Base-by-base conservation (phyloP, 2,797 vertebrate genomes). In the Lutjanus argentimaculatus region DNA sequence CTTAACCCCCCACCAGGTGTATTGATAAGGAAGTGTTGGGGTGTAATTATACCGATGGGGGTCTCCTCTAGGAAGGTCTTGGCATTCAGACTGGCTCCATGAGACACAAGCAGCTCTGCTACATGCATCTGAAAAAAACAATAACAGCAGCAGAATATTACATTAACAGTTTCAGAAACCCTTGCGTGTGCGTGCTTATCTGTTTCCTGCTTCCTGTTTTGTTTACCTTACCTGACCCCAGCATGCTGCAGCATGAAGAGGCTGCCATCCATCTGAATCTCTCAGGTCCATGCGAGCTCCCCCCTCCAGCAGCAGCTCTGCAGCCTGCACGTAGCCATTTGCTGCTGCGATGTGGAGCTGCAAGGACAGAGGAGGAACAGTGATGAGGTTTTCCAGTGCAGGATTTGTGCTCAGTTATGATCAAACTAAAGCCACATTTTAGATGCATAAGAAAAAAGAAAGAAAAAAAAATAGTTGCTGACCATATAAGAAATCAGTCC, bases 11-110 rank as follows among this genome's bases (percentile, higher is more conserved):
- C 13, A 21, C 46, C 14, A 53, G 51, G 40, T 63, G 55, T 19
- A 55, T 36, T 46, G n/a, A 80, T 72, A 43, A 67, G 42, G 52
- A 8, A 17, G 72, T 25, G 61, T 15, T 36, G 51, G 43, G 51
- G 56, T 55, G 43, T 59, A 48, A 84, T 89, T 93, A 90, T 93
- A 99, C 98, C 98, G 71, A 99, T 98, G 85, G 98, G 98, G 83
- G 98, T 99, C 95, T 99, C 98, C 83, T 99, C 98, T 74, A 98
- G 94, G 90, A 96, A 96, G 17, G 98, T 99, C 93, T 98, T 98
- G 90, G 97, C 96, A 83, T 96, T 99, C 86, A 99, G 95, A 92
- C 96, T 98, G 89, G 97, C 97, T 66, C 98, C 98, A 0, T 99
- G 98, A 73, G 98, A 99, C 66, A 98, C 98, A 72, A 99, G 86